phyloP scores from a whole-genome alignment of 30 jellyfish, hydroid and myxozoan genomes.

The Cassiopea andromeda region DNA sequence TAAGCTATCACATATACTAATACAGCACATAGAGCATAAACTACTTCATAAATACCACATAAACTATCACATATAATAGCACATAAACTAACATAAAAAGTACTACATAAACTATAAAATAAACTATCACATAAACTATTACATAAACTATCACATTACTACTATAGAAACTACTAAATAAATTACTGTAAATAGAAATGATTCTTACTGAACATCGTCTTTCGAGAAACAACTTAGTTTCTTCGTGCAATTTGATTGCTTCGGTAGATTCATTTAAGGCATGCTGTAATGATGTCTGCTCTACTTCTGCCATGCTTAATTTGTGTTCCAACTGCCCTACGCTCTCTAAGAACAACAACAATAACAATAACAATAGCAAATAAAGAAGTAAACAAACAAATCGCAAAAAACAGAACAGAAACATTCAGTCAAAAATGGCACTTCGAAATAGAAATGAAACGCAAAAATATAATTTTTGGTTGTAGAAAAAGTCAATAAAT shows the following conservation, averaged over 20 bases:
- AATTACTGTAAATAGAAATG: not conserved
- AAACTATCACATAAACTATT: too few relatives aligned
- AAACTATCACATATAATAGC: too few relatives aligned
- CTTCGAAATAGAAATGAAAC: not conserved
- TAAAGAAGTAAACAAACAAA: not conserved
- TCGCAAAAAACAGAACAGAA: not conserved
- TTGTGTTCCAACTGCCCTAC: conserved; percentile 11
- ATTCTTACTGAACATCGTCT: not conserved
- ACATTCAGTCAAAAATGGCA: not conserved
- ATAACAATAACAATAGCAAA: not conserved
- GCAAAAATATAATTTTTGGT: not conserved
- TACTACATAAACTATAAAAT: too few relatives aligned
- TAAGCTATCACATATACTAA: too few relatives aligned
- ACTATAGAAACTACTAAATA: too few relatives aligned
- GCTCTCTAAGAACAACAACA: conserved; percentile 4
- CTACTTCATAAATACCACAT: too few relatives aligned
- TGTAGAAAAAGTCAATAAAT: not conserved
- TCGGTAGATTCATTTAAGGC: conserved; percentile 31
- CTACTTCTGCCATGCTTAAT: not conserved
- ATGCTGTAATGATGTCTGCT: conserved; percentile 13
- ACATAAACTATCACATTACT: too few relatives aligned
- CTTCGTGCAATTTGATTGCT: not conserved
- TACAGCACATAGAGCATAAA: too few relatives aligned
- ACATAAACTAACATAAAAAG: too few relatives aligned
- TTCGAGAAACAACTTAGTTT: not conserved